Conservation (phyloP, 37 sponge, comb jelly and placozoan genomes). For the Beroe forskalii region DNA sequence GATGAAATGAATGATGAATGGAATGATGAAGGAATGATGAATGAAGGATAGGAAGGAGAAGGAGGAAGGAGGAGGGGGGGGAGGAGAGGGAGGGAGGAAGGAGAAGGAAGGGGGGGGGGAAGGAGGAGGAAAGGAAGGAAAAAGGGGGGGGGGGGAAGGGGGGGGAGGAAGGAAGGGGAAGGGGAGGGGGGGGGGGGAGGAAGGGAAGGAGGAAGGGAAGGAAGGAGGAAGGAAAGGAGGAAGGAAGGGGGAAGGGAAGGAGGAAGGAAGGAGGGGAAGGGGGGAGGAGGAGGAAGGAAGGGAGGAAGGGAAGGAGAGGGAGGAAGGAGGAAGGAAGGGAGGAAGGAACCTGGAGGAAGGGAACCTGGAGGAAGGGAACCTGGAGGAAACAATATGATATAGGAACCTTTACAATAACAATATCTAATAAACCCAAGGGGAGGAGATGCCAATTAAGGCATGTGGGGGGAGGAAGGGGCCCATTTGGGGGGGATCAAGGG, state of each 20-base stretch:
- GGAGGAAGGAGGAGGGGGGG: neutral
- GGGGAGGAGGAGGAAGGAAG: too few relatives aligned
- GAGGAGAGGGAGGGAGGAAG: neutral
- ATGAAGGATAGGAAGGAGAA: neutral
- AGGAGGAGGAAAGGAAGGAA: too few relatives aligned
- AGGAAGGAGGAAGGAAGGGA: neutral
- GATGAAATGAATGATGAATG: neutral
- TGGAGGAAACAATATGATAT: too few relatives aligned
- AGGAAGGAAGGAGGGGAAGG: neutral
- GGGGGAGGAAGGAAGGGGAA: neutral
- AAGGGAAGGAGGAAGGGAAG: neutral
- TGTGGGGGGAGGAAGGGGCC: too few relatives aligned
- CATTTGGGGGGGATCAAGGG: too few relatives aligned
- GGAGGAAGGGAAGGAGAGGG: slow-evolving; percentile 8
- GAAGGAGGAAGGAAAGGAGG: neutral
- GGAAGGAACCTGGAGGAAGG: too few relatives aligned
- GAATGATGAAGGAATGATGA: too few relatives aligned
- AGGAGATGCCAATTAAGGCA: neutral
- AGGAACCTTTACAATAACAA: neutral
- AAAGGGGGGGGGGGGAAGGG: neutral
- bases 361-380: too few relatives aligned
- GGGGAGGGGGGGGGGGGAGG: neutral
- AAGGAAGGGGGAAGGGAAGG: neutral
- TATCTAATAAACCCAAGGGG: neutral
- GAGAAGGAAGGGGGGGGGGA: neutral